phyloP scores from a whole-genome alignment of 2,113 vertebrate species.

The Gracilinanus agilis region DNA sequence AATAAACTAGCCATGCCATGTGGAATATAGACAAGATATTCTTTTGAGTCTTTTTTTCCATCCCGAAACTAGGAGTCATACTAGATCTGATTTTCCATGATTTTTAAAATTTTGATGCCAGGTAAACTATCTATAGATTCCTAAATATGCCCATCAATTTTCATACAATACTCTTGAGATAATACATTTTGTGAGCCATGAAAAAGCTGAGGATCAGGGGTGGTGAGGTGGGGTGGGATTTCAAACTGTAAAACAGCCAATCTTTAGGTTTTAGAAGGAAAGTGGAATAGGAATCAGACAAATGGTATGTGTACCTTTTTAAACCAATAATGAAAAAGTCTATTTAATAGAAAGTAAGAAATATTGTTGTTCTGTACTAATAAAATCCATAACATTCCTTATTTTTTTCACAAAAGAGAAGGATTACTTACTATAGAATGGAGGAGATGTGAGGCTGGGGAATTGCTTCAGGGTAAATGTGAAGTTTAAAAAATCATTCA shows the following conservation, averaged over 20 bases:
- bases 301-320: neutral
- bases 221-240: neutral
- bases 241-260: neutral
- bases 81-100: slow-evolving; percentile 13
- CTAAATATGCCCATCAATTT: neutral
- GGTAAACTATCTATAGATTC: neutral
- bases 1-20: neutral
- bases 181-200: neutral
- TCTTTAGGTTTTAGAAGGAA: neutral
- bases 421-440: neutral
- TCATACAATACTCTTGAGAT: neutral
- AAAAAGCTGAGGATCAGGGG: neutral
- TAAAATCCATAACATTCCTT: neutral
- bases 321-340: neutral
- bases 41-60: neutral
- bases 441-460: neutral
- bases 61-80: slow-evolving; percentile 6
- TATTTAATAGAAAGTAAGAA: slow-evolving; percentile 7
- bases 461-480: slow-evolving; percentile 4
- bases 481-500: slow-evolving; percentile 6
- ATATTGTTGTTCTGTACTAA: neutral
- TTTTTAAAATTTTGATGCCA: neutral
- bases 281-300: neutral
- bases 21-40: neutral
- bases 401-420: slow-evolving; percentile 6